Percentiles rank a stretch among this genome's conserved stretches.
These are phyloP conservation scores for Merops nubicus DNA, from an alignment of 2,113 vertebrate genomes.

Conservation along the genomic window DNA sequence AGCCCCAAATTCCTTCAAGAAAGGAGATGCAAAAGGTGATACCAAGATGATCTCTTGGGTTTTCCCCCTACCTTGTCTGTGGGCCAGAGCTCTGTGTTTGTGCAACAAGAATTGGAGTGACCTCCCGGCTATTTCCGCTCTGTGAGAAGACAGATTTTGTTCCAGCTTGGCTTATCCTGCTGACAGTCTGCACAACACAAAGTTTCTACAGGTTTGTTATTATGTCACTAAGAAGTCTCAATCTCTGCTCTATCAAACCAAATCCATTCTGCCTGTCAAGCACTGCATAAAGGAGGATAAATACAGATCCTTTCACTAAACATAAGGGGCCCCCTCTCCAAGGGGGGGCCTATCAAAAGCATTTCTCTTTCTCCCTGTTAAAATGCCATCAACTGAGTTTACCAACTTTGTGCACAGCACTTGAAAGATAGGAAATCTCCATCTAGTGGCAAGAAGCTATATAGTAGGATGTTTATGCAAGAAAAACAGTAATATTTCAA, in stretches of 20 bases:
- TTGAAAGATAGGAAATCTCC: neutral
- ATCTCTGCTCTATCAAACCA: neutral
- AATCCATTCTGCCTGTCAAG: neutral
- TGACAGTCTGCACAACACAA: slow-evolving; percentile 84
- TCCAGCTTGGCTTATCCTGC: slow-evolving; percentile 91
- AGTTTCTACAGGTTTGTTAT: slow-evolving; percentile 72
- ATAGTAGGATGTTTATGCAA: neutral
- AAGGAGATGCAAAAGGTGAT: neutral
- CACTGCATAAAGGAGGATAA: neutral
- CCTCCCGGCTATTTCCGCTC: slow-evolving; percentile 95
- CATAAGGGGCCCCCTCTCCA: neutral
- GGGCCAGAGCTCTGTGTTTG: slow-evolving; percentile 94
- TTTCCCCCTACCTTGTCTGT: slow-evolving; percentile 88
- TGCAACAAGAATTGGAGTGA: slow-evolving; percentile 92
- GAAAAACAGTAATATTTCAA: neutral
- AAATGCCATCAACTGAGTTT: neutral
- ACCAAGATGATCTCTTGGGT: neutral
- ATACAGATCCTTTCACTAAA: accelerated
- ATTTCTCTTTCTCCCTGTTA: neutral
- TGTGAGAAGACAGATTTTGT: slow-evolving; percentile 97
- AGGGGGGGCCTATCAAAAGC: too few species aligned
- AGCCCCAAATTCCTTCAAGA: neutral
- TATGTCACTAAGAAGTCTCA: neutral
- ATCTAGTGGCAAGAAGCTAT: neutral
- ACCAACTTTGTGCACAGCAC: neutral